Conservation (phyloP, 2,113 vertebrate species). For the Alexandromys fortis region DNA sequence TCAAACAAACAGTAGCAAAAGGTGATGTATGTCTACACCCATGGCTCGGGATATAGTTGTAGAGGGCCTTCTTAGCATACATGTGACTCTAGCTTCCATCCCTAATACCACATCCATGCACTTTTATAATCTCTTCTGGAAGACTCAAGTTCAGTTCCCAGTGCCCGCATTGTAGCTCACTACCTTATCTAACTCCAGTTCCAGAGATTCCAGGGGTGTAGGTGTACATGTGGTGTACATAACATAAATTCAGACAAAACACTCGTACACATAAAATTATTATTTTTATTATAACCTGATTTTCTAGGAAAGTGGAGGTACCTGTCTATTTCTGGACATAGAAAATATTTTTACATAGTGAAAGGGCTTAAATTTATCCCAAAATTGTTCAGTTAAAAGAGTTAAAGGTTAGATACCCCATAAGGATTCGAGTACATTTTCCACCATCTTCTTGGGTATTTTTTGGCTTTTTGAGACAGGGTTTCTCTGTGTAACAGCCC, state of each 20-base stretch:
- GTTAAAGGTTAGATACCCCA: background rate
- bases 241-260: background rate
- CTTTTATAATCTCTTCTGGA: background rate
- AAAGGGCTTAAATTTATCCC: background rate
- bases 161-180: background rate
- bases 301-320: background rate
- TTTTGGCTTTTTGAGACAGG: too few relatives aligned
- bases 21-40: background rate
- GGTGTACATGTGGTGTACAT: background rate
- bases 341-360: background rate
- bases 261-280: background rate
- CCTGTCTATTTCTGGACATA: slow-evolving; percentile 47
- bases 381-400: background rate
- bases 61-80: background rate
- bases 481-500: too few relatives aligned
- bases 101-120: background rate
- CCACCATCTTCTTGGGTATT: background rate
- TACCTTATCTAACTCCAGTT: background rate
- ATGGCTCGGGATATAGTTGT: background rate
- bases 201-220: background rate
- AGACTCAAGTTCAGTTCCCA: background rate
- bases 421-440: background rate
- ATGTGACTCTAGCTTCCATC: background rate
- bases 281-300: background rate
- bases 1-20: background rate